Conservation (phyloP, 2,888 invertebrate species). For the Hydropsyche betteni region DNA sequence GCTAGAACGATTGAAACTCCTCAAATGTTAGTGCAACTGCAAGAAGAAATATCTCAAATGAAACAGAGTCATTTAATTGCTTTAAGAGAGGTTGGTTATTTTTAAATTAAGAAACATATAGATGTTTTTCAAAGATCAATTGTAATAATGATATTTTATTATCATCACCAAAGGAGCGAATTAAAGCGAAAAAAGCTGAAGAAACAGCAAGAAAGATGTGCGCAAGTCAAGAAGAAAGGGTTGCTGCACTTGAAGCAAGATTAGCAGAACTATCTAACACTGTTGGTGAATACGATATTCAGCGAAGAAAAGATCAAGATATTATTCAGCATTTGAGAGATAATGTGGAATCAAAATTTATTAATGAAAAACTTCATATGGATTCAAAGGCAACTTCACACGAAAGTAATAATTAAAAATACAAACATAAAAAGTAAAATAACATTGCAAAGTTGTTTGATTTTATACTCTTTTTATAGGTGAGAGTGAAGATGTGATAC, state of each 20-base stretch:
- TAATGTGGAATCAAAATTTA: slow-evolving; percentile 57
- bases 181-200: slow-evolving; percentile 76
- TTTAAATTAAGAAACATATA: neutral
- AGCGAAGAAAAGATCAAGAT: slow-evolving; percentile 76
- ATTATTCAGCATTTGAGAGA: slow-evolving; percentile 75
- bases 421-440: no score
- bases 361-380: neutral
- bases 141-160: slow-evolving; percentile 25
- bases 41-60: slow-evolving; percentile 76
- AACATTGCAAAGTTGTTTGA: no score
- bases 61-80: slow-evolving; percentile 78
- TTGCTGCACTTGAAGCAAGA: slow-evolving; percentile 77
- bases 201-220: slow-evolving; percentile 74
- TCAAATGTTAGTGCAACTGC: slow-evolving; percentile 72
- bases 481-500: slow-evolving; percentile 48
- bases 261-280: slow-evolving; percentile 82
- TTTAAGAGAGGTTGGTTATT: slow-evolving; percentile 66
- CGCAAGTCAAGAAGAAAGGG: slow-evolving; percentile 78
- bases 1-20: slow-evolving; percentile 69
- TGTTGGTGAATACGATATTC: slow-evolving; percentile 79
- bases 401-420: neutral
- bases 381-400: neutral
- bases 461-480: slow-evolving; percentile 2
- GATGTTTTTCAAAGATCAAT: slow-evolving; percentile 35
- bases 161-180: slow-evolving; percentile 67